Evolutionary conservation across 2,113 vertebrate genomes (phyloP), one percentile per base, ranked within the genome.

Genomic region (Arothron firmamentum): DNA sequence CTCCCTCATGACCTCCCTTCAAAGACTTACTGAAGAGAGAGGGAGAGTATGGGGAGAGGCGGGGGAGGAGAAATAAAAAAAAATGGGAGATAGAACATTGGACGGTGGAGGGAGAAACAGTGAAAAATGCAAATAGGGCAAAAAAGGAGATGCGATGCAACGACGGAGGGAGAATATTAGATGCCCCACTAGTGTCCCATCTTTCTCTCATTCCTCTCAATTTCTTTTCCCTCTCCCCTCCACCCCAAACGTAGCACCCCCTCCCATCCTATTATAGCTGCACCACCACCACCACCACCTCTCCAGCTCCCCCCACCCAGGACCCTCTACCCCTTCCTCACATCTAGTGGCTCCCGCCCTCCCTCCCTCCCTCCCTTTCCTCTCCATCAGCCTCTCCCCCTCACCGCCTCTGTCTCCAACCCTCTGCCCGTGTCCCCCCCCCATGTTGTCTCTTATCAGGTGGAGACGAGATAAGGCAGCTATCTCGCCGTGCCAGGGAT

Each of bases 401-500:
- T 47, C 53, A 13, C 21, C 67, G 1, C 65, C 41, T 7, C 41
- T 42, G 21, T 59, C 66, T 2, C 18, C 57, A 0, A 52, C 46
- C 72, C 12, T 18, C 65, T 53, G 15, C 72, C 57, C 47, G 34
- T 34, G 49, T 77, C 74, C 65, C 76, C 69, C 81, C 69, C 81
- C 85, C 82, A 82, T 88, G 87, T 88, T 86, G 83, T 86, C 74
- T 87, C 84, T 91, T 90, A 90, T 91, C 89, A 87, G 88, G 81
- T 78, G 70, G 83, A 72, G 84, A 70, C 58, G 78, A 85, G 88
- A 91, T 90, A 88, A 90, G 89, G 88, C 86, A 55, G 59, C 82
- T 91, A 90, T 90, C 90, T 86, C 78, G 50, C 77, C 64, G 72
- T 89, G 88, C 86, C 90, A 90, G 89, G 82, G 86, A 79, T 81